phyloP scores from a whole-genome alignment of 2,888 invertebrate genomes.

The Pollenia labialis region DNA sequence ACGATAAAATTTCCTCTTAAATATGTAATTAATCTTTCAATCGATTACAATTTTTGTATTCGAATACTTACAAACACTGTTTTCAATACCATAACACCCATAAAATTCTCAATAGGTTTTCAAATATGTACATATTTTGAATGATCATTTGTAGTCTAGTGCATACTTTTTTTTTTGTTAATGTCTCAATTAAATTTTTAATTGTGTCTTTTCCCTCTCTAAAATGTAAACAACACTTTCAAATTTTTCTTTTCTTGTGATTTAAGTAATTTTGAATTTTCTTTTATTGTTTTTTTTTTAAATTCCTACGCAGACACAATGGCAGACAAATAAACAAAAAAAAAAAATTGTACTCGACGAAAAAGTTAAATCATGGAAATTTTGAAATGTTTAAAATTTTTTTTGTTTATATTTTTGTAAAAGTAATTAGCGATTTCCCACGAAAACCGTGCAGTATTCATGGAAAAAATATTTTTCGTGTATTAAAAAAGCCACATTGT shows the following conservation, averaged over 20 bases:
- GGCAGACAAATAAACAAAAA: slow-evolving; percentile 59
- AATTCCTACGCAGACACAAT: slow-evolving; percentile 46
- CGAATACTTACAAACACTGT: neutral
- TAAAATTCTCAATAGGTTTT: neutral
- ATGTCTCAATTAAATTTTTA: neutral
- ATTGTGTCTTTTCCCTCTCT: slow-evolving; percentile 17
- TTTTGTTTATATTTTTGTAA: slow-evolving; percentile 15
- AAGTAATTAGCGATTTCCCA: slow-evolving; percentile 42
- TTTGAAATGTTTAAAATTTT: slow-evolving; percentile 15
- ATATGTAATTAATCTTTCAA: no score
- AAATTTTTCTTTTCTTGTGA: neutral
- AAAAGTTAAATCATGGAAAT: slow-evolving; percentile 43
- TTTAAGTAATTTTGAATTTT: slow-evolving; percentile 18
- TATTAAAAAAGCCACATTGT: neutral
- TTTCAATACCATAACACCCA: neutral
- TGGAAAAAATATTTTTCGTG: slow-evolving; percentile 21
- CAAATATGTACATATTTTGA: slow-evolving; percentile 20
- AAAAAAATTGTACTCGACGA: neutral
- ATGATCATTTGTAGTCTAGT: slow-evolving; percentile 15
- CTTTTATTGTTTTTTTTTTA: slow-evolving; percentile 25
- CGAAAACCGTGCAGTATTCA: slow-evolving; percentile 19
- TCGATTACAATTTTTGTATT: neutral
- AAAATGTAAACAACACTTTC: slow-evolving; percentile 35
- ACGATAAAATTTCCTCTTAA: no score
- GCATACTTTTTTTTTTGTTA: neutral